Conservation (phyloP, 2,888 invertebrate species). For the Ametastegia equiseti region DNA sequence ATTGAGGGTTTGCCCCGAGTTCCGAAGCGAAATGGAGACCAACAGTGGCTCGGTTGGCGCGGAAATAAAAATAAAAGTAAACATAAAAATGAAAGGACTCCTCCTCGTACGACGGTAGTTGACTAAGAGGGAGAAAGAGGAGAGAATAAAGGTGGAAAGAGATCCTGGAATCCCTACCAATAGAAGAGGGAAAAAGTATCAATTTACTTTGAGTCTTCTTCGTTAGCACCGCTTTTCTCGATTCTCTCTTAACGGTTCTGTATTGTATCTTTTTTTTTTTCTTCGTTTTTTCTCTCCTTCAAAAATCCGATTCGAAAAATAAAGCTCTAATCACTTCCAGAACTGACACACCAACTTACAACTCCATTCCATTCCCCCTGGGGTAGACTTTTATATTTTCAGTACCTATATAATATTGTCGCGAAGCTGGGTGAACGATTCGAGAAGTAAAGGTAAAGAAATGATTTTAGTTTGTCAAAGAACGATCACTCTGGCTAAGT, state of each 20-base stretch:
- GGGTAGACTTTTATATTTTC: background rate
- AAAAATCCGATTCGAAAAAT: background rate
- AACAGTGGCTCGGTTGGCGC: conserved; percentile 31
- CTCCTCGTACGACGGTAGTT: conserved; percentile 15
- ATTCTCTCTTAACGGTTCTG: background rate
- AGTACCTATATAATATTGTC: background rate
- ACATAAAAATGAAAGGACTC: conserved; percentile 47
- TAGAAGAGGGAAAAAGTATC: conserved; percentile 42
- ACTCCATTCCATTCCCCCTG: too few species aligned
- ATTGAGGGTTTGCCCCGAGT: conserved; percentile 18
- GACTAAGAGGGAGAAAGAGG: conserved; percentile 30
- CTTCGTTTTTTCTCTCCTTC: background rate
- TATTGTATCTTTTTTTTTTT: background rate
- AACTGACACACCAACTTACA: background rate
- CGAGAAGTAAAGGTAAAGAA: background rate
- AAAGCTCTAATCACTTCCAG: background rate
- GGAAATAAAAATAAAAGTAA: conserved; percentile 44
- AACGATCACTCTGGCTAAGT: background rate
- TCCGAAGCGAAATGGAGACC: conserved; percentile 36
- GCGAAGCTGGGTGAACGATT: background rate
- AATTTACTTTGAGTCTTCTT: conserved; percentile 39
- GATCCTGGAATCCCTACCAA: conserved; percentile 28
- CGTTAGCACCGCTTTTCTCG: conserved; percentile 30
- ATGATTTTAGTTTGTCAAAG: background rate
- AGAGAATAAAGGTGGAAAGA: conserved; percentile 38